phyloP scores from a whole-genome alignment of 2,113 vertebrate genomes.

The Hiodon tergisus region DNA sequence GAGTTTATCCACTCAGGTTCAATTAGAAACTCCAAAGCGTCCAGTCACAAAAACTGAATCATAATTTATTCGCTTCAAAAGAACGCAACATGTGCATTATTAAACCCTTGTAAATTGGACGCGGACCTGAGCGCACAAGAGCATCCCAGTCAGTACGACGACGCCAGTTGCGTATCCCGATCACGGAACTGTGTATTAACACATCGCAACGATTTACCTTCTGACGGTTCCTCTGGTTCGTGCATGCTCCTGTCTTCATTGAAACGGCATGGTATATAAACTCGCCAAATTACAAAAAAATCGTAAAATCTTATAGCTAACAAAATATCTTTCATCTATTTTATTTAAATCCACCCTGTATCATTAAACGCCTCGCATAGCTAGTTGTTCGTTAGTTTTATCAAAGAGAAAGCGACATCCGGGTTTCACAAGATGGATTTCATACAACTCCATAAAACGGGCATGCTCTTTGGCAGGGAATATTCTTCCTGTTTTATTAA shows the following conservation, averaged over 20 bases:
- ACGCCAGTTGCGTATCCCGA: constrained; percentile 48
- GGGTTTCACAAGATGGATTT: constrained; percentile 45
- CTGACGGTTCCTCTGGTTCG: constrained; percentile 29
- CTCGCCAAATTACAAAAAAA: not conserved
- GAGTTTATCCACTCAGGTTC: constrained; percentile 42
- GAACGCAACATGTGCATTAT: constrained; percentile 40
- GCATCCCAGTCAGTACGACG: constrained; percentile 47
- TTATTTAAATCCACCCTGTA: constrained; percentile 7
- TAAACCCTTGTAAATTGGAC: constrained; percentile 54
- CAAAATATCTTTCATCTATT: not conserved
- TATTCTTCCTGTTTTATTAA: constrained; percentile 18
- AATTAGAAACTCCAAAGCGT: constrained; percentile 41
- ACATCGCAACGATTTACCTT: constrained; percentile 39
- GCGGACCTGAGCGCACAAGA: constrained; percentile 43
- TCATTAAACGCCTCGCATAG: not conserved
- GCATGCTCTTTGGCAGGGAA: not conserved
- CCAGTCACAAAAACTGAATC: constrained; percentile 38
- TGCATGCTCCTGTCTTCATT: constrained; percentile 29
- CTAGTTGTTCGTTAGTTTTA: constrained; percentile 47
- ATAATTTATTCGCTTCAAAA: constrained; percentile 45
- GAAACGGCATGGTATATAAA: constrained; percentile 8
- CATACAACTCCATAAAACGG: constrained; percentile 8
- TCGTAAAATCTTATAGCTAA: not conserved
- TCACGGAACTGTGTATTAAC: constrained; percentile 47
- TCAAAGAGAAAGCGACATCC: constrained; percentile 60